Evolutionary conservation across 2,797 vertebrate species (phyloP).

Genomic region (Benthosema pterotum): DNA sequence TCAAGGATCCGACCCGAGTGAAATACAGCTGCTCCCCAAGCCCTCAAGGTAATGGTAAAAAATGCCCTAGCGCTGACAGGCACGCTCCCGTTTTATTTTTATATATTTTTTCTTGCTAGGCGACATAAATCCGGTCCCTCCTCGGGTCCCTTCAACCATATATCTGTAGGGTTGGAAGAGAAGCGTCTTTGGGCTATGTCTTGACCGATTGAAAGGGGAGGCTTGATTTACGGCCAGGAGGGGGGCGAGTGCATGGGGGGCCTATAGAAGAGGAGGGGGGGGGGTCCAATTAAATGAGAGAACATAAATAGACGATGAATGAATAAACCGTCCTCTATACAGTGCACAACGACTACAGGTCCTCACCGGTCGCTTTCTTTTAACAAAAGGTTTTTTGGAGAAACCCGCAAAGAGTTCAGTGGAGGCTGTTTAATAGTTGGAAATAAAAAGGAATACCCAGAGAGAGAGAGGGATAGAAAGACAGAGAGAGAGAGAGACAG

Average conservation of each 20-base stretch:
- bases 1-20: conserved; percentile 59
- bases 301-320: conserved; percentile 72
- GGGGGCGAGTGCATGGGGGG: conserved; percentile 5
- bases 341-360: too few species aligned
- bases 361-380: too few species aligned
- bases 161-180: conserved; percentile 52
- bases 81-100: conserved; percentile 67
- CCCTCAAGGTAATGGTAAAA: conserved; percentile 72
- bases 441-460: too few species aligned
- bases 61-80: conserved; percentile 66
- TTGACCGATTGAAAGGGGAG: conserved; percentile 68
- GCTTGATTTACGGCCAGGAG: conserved; percentile 63
- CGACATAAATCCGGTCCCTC: conserved; percentile 69
- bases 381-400: too few species aligned
- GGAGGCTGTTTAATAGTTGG: too few species aligned
- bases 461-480: too few species aligned
- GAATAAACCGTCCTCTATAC: conserved; percentile 38
- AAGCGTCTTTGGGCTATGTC: conserved; percentile 62
- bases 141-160: conserved; percentile 53
- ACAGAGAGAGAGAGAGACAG: too few species aligned
- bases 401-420: too few species aligned
- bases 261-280: conserved; percentile 51
- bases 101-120: conserved; percentile 56
- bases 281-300: conserved; percentile 75
- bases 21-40: conserved; percentile 65